phyloP scores from a whole-genome alignment of 2,797 vertebrate genomes.

The Aplochiton taeniatus region DNA sequence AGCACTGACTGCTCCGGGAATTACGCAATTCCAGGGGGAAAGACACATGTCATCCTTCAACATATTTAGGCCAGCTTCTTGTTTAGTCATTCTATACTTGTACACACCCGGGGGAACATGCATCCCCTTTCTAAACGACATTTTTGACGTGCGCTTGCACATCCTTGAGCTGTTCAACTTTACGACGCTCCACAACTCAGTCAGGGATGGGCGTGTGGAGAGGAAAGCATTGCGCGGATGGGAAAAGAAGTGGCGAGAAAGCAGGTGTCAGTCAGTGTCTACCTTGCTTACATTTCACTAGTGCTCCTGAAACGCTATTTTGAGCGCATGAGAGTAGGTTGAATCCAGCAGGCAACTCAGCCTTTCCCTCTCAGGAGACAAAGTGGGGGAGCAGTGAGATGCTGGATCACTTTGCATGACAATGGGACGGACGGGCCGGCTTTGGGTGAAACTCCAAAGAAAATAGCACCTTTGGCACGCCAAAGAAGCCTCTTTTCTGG shows the following conservation, averaged over 20 bases:
- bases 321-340: slow-evolving; percentile 78
- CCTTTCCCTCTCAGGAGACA: slow-evolving; percentile 66
- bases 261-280: slow-evolving; percentile 76
- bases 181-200: slow-evolving; percentile 56
- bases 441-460: slow-evolving; percentile 48
- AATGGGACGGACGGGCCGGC: slow-evolving; percentile 74
- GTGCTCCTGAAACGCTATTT: slow-evolving; percentile 80
- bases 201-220: slow-evolving; percentile 46
- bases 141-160: slow-evolving; percentile 49
- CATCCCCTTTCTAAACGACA: slow-evolving; percentile 24
- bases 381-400: slow-evolving; percentile 61
- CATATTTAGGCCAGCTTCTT: slow-evolving; percentile 43
- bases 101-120: slow-evolving; percentile 32
- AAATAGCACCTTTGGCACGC: slow-evolving; percentile 37
- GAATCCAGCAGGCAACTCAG: slow-evolving; percentile 76
- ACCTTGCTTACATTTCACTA: slow-evolving; percentile 79
- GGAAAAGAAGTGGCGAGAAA: slow-evolving; percentile 41
- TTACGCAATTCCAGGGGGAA: slow-evolving; percentile 33
- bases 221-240: too few relatives aligned
- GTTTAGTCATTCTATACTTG: slow-evolving; percentile 29
- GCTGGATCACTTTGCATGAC: slow-evolving; percentile 73
- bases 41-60: slow-evolving; percentile 29
- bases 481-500: slow-evolving; percentile 31
- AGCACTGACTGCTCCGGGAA: slow-evolving; percentile 36
- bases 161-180: slow-evolving; percentile 54